Evolutionary conservation across 2,113 vertebrate genomes (phyloP).

Genomic region (Canis aureus): DNA sequence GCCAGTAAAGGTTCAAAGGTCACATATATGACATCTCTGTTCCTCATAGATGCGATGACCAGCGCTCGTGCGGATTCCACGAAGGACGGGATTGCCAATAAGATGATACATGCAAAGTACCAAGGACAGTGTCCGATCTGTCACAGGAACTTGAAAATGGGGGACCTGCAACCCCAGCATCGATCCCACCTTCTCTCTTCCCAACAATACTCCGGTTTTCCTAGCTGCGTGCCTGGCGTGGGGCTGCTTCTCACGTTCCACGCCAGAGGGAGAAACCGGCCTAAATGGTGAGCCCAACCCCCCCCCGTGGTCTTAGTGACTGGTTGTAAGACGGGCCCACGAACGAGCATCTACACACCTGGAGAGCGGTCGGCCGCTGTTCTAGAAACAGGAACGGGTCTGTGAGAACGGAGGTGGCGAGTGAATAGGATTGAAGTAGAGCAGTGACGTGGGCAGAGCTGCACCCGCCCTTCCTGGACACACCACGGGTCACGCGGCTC

Average conservation of each 20-base stretch:
- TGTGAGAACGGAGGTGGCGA: neutral
- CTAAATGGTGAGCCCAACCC: neutral
- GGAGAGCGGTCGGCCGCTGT: neutral
- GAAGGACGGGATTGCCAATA: neutral
- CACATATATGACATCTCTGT: neutral
- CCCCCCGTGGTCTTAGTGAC: neutral
- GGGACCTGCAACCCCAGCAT: neutral
- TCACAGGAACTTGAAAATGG: neutral
- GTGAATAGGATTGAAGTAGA: neutral
- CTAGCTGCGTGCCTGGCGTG: neutral
- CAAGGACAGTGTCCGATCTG: neutral
- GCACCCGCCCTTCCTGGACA: neutral
- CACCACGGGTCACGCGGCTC: neutral
- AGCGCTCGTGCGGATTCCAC: neutral
- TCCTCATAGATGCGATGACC: neutral
- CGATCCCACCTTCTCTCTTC: neutral
- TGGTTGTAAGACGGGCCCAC: neutral
- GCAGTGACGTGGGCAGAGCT: neutral
- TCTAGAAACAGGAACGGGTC: neutral
- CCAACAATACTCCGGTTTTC: neutral
- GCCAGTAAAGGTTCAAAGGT: neutral
- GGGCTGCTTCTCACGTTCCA: neutral
- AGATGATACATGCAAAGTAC: neutral
- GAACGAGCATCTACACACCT: neutral
- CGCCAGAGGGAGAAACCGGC: neutral